phyloP scores from a whole-genome alignment of 1,140 invertebrate genomes.

The Heliconius congener region DNA sequence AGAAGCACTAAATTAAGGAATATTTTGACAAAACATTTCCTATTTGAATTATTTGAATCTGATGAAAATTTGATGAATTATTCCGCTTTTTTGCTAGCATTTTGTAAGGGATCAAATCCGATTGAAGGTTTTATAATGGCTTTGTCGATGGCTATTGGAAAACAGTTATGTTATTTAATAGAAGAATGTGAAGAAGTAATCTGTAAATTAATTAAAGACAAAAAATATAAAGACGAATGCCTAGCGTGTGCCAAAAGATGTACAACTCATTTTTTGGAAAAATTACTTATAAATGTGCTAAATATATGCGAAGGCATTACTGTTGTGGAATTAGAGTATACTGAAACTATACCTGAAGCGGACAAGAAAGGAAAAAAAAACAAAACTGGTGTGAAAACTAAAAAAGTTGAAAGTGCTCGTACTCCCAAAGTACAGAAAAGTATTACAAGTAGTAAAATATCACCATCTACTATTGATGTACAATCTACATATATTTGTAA shows the following conservation, averaged over 20 bases:
- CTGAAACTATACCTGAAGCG: constrained; percentile 43
- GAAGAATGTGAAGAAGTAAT: constrained; percentile 75
- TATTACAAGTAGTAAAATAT: constrained; percentile 43
- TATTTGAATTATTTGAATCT: constrained; percentile 81
- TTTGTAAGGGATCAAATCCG: constrained; percentile 82
- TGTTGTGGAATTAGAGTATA: constrained; percentile 60
- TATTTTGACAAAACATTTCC: constrained; percentile 76
- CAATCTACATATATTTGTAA: constrained; percentile 61
- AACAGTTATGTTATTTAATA: constrained; percentile 73
- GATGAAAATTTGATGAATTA: constrained; percentile 81
- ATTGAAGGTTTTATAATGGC: constrained; percentile 82
- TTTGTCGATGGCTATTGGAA: constrained; percentile 80
- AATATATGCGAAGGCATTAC: constrained; percentile 64
- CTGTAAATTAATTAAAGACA: constrained; percentile 63
- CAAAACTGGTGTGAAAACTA: constrained; percentile 46
- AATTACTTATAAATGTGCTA: constrained; percentile 59
- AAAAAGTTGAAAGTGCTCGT: constrained; percentile 57
- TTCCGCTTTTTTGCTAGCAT: constrained; percentile 82
- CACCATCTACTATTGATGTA: constrained; percentile 52
- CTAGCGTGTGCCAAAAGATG: constrained; percentile 63
- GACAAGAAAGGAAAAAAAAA: constrained; percentile 65
- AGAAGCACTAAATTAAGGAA: constrained; percentile 55
- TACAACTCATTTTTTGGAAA: constrained; percentile 58
- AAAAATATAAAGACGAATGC: constrained; percentile 65
- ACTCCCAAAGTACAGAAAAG: constrained; percentile 52